phyloP scores from a whole-genome alignment of 2,797 vertebrate genomes.

The Rousettus madagascariensis region DNA sequence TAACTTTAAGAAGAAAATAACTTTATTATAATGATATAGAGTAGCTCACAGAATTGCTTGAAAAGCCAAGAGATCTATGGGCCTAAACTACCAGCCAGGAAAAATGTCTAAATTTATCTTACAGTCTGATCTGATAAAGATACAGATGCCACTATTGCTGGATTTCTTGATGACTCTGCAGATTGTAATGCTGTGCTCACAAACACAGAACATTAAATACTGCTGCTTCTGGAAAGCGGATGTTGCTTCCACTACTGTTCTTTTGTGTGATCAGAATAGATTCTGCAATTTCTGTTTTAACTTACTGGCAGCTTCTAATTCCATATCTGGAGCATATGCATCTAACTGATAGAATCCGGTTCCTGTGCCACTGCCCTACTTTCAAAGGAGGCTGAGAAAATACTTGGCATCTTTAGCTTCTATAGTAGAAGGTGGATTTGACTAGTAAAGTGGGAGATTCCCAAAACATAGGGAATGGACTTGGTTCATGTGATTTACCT shows the following conservation, averaged over 20 bases:
- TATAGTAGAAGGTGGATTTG: background rate
- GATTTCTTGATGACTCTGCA: constrained; percentile 14
- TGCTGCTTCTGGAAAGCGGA: background rate
- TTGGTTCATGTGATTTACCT: background rate
- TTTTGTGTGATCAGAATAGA: constrained; percentile 54
- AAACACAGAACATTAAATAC: background rate
- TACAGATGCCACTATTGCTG: background rate
- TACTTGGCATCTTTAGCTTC: background rate
- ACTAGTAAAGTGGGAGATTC: background rate
- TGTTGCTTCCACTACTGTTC: background rate
- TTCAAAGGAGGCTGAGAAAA: background rate
- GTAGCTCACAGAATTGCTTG: background rate
- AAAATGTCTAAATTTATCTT: background rate
- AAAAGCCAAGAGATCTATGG: background rate
- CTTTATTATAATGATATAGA: background rate
- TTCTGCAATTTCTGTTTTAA: constrained; percentile 8
- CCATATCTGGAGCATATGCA: background rate
- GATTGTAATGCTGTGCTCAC: constrained; percentile 22
- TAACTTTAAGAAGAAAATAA: background rate
- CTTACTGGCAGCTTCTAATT: constrained; percentile 27
- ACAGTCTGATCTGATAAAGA: background rate
- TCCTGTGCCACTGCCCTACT: background rate
- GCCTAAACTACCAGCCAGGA: background rate
- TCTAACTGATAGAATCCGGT: background rate
- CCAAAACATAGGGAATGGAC: background rate